Base-by-base conservation (phyloP, 2,888 invertebrate species). In the Portevinia maculata region DNA sequence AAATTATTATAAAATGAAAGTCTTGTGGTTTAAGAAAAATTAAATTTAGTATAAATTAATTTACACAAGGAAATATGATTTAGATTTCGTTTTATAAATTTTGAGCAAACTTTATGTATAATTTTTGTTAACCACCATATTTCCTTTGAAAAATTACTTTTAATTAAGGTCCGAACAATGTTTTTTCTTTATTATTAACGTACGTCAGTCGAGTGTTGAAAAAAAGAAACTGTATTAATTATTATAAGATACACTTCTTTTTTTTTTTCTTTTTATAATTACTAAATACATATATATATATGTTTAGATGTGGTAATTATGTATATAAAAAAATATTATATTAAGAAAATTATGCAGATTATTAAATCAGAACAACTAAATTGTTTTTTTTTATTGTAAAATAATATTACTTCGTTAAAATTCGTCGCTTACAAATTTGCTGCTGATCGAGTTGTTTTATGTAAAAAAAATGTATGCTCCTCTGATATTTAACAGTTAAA, bases 151-250 rank as follows among this genome's bases (percentile, higher is more conserved):
- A 55, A 53, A 46, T 24, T 15, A 37, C 59, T 67, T 60, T 53
- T n/a, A 19, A 15, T 59, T 57, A 53, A 75, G 60, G 59, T 57
- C 41, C 17, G 52, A 69, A 55, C n/a, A 44, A 59, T 37, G 28
- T 34, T 30, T 5, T 48, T 28, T 13, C 19, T 44, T 52, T 59
- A 34, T 15, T 11, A 62, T 67, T 53, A 79, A 74, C 46, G 52
- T 79, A 79, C 48, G 48, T 79, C 79, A 79, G 79, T 79, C 79
- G 46, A 79, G 79, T 71, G 78, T 74, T 39, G 50, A 44, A 67
- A 60, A 41, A 78, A 9, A 71, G 71, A 59, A 19, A 52, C 39
- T 65, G 44, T 11, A 44, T 44, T 44, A 34, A 32, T 65, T 55
- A 78, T 64, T 71, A 64, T 34, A 57, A 70, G 55, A 70, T 65